Conservation (phyloP, 1,140 invertebrate species). For the Apis mellifera region Amel_HAv3.1 CM009938.2:1478501-1479000, state of each 20-base stretch:
- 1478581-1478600: slow-evolving; percentile 40
- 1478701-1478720: slow-evolving; percentile 33
- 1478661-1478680: slow-evolving; percentile 36
- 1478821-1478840: slow-evolving; percentile 35
- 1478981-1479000: background rate
- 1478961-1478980: background rate
- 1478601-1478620: slow-evolving; percentile 35
- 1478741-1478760: slow-evolving; percentile 23
- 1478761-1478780: slow-evolving; percentile 29
- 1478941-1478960: background rate
- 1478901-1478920: background rate
- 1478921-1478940: slow-evolving; percentile 1
- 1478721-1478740: slow-evolving; percentile 28
- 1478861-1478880: slow-evolving; percentile 19
- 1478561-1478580: slow-evolving; percentile 41
- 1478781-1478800: slow-evolving; percentile 36
- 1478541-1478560: background rate
- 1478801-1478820: slow-evolving; percentile 37
- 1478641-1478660: slow-evolving; percentile 24
- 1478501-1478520: slow-evolving; percentile 37
- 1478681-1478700: slow-evolving; percentile 8
- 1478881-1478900: background rate
- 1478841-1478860: slow-evolving; percentile 29
- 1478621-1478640: slow-evolving; percentile 14
- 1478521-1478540: slow-evolving; percentile 1